Percentiles rank a stretch among this genome's conserved stretches.
Conservation (phyloP, 2,888 invertebrate genomes). For the Pristionchus japonicus region DNA sequence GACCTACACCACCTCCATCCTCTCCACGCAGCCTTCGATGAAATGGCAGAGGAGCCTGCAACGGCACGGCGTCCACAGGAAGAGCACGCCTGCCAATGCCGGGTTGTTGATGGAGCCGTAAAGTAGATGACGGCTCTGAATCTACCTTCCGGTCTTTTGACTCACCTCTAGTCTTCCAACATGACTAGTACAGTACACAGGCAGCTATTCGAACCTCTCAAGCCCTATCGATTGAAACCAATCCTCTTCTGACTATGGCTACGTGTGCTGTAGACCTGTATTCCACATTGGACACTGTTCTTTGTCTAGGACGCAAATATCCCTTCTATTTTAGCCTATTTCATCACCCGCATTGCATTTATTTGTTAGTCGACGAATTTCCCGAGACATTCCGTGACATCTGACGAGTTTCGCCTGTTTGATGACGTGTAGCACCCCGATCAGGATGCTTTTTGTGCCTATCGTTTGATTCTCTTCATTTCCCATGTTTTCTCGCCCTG, state of each 20-base stretch:
- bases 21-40: not conserved
- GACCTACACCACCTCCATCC: constrained; percentile 24
- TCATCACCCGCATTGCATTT: not conserved
- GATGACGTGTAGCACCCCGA: not conserved
- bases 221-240: no score
- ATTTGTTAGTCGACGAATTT: not conserved
- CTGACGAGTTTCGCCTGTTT: not conserved
- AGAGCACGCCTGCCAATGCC: constrained; percentile 1
- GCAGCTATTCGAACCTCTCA: no score
- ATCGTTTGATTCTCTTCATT: no score
- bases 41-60: not conserved
- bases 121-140: not conserved
- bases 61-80: not conserved
- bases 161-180: no score
- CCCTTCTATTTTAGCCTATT: not conserved
- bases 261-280: no score
- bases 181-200: no score
- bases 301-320: not conserved
- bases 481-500: no score
- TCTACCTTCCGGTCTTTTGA: not conserved
- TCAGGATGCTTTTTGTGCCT: not conserved
- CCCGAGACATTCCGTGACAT: not conserved
- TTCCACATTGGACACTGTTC: not conserved
- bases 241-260: no score
- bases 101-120: not conserved